Evolutionary conservation across 1,140 invertebrate genomes (phyloP), one percentile per base, ranked within the genome.

Genomic region (Rhysida immarginata): DNA sequence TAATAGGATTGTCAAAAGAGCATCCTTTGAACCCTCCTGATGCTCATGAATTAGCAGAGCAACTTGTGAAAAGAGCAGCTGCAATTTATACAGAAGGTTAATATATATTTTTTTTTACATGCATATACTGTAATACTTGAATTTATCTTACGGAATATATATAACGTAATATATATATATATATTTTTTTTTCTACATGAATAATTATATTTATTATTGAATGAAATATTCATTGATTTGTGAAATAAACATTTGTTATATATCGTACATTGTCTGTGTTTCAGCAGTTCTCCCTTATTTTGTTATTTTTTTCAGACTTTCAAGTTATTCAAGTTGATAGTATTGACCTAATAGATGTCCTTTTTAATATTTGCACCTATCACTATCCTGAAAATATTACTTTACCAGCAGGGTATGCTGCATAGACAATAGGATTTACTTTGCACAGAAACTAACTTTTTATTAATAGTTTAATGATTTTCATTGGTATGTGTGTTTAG

Each of bases 341-440:
- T 67, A 69, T 84, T 14, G 85, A 95, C 60, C 77, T 96, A 2
- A 81, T 95, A 14, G 87, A 95, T 63, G 79, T 90, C 46, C 78
- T 96, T 60, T 89, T 96, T 62, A 87, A 89, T 65, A 75, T 94
- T 56, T 86, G 85, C 64, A 81, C 85, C 56, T 97, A 96, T 74
- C 84, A 85, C 64, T 85, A 93, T 68, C 92, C 91, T 0, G 90
- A 93, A 64, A 93, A 93, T 64, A 94, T 95, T 58, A 79, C 80
- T 20, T 74, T 96, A 52, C 92, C 93, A 0, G 65, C 77, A 2
- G 87, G 69, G 64, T 72, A 24, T 13, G 44, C 16, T 35, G 16
- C 29, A 8, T 35, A 8, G 29, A 8, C 29, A 35, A 16, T 8
- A 35, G 5, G 29, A 35, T 35, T 16, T 35, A 8, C 29, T 35